Evolutionary conservation across 1,140 invertebrate species (phyloP).

Genomic region (Trypoxylus dichotomus): DNA sequence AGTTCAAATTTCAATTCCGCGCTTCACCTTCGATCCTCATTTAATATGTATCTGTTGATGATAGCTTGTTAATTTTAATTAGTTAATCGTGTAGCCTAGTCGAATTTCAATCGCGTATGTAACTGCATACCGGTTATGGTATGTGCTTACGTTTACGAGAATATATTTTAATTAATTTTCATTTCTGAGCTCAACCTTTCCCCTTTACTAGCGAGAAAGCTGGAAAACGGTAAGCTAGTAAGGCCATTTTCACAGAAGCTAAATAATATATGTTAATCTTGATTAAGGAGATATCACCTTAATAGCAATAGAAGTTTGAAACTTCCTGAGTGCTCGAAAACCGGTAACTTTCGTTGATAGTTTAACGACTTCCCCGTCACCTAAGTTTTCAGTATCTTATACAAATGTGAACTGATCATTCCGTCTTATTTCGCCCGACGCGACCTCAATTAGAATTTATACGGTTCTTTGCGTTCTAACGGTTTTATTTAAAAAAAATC

Average conservation of each 20-base stretch:
- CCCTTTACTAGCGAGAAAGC: not conserved
- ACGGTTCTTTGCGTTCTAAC: not conserved
- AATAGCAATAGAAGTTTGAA: conserved; percentile 15
- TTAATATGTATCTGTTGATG: not conserved
- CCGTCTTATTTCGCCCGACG: not conserved
- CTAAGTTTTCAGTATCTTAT: not conserved
- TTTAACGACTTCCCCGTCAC: not conserved
- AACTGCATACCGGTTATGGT: not conserved
- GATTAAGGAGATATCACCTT: conserved; percentile 14
- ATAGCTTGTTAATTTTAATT: not conserved
- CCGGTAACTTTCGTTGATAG: not conserved
- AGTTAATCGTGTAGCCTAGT: not conserved
- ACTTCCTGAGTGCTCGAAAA: conserved; percentile 12
- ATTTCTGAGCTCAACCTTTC: not conserved
- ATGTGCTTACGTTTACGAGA: not conserved
- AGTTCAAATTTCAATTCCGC: not conserved
- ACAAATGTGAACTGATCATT: not conserved
- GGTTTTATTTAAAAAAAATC: not conserved
- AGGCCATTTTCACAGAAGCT: not conserved
- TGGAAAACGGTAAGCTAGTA: not conserved
- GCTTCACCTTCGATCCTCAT: not conserved
- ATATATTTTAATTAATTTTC: not conserved
- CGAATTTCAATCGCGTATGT: not conserved
- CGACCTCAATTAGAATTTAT: not conserved
- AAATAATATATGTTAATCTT: conserved; percentile 21